Base-by-base conservation (phyloP, 2,888 invertebrate genomes). In the Metellina segmentata region DNA sequence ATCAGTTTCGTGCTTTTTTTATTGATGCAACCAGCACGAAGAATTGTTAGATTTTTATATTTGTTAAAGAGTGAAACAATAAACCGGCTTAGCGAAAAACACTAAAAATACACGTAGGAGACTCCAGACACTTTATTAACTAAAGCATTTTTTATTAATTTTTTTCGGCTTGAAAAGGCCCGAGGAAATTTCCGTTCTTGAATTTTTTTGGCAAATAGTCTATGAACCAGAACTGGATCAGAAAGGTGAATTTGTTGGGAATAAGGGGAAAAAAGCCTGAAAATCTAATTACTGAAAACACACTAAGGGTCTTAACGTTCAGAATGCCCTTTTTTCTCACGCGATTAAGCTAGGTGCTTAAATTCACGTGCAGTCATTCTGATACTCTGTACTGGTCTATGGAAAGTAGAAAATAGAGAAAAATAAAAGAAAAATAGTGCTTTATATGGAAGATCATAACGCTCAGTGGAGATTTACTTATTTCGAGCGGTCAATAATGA, bases 271-370 rank as follows among this genome's bases (percentile, higher is more conserved):
- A 85, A 85, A 85, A 77, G 34, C 2, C 20, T 52, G 48, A 85
- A 85, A 85, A 85, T 85, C 75, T 77, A 85, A 85, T 85, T 85
- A 85, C 83, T 74, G 51, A 61, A 85, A 85, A 52, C 75, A 85
- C 52, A 52, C 75, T 74, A 69, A 85, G 85, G 85, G 85, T 16
- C 75, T 77, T 61, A 75, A 61, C 69, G 74, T 85, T 85, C 75
- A 69, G 48, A 75, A 48, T 48, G 11, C 48, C 11, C 13, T 61
- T 74, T 75, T 85, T 85, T 75, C 48, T 52, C 48, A 13, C 13
- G 49, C 71, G 82, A 16, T 82, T 70, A 51, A 52, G 70, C 19
- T 70, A 74, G 34, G 48, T 6, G 20, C 53, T 52, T 53, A 49
- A 79, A 6, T 52, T 7, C n/a, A 79, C 19, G 52, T 7, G n/a